Conservation (phyloP, 2,888 invertebrate genomes). For the Quadroppia sp. region DNA sequence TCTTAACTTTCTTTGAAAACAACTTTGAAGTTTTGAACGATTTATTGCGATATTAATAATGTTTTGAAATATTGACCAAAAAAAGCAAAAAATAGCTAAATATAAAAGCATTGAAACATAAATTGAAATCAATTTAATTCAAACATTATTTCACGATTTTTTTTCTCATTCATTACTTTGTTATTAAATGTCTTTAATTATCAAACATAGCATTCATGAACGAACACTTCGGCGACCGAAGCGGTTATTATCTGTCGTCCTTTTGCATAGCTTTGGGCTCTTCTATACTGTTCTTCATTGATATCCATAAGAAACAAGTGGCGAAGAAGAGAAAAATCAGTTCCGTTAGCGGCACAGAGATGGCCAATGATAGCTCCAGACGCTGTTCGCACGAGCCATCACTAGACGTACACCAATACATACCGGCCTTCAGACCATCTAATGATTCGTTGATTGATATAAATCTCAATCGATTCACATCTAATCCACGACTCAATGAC, state of each 20-base stretch:
- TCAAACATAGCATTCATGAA: constrained; percentile 69
- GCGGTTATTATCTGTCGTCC: constrained; percentile 78
- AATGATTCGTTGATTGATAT: constrained; percentile 6
- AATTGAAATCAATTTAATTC: no score
- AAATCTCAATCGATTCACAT: background rate
- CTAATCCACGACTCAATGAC: background rate
- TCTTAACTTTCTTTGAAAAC: background rate
- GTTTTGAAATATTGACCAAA: no score
- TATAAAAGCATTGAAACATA: no score
- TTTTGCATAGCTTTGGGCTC: constrained; percentile 72
- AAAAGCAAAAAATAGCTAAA: no score
- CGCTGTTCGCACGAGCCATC: constrained; percentile 40
- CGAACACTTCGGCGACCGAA: constrained; percentile 68
- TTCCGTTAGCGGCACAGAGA: constrained; percentile 39
- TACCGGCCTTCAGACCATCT: background rate
- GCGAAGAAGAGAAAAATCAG: constrained; percentile 58
- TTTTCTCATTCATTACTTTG: no score
- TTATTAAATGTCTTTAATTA: no score
- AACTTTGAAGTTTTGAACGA: no score
- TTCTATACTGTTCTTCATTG: constrained; percentile 72
- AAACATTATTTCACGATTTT: no score
- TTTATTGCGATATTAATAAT: no score
- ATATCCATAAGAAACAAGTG: constrained; percentile 64
- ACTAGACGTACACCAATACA: constrained; percentile 9
- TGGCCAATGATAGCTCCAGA: constrained; percentile 29